phyloP scores from a whole-genome alignment of 2,113 vertebrate species.

The Nipponia nippon region DNA sequence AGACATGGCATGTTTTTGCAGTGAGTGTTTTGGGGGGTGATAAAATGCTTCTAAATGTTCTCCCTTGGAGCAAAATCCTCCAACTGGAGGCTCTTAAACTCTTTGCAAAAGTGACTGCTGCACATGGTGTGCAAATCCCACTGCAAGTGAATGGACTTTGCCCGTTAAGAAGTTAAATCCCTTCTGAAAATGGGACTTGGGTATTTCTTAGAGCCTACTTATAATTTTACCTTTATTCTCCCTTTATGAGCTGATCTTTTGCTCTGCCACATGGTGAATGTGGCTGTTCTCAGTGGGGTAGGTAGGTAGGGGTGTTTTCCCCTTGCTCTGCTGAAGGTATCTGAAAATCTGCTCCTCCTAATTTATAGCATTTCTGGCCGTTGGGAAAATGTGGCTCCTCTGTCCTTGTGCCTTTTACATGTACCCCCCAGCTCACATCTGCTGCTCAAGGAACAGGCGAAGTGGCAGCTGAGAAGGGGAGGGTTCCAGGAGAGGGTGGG shows the following conservation, averaged over 20 bases:
- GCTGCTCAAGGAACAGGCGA: neutral
- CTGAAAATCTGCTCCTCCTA: neutral
- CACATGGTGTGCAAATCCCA: neutral
- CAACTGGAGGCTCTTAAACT: neutral
- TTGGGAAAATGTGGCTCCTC: neutral
- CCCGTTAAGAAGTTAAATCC: neutral
- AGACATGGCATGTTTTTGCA: accelerated
- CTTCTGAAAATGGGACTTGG: neutral
- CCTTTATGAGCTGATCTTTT: neutral
- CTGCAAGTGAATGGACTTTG: neutral
- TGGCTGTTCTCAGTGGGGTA: neutral
- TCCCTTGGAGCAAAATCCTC: neutral
- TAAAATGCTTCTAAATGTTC: neutral
- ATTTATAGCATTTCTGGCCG: neutral
- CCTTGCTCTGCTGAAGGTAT: neutral
- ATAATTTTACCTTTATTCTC: neutral
- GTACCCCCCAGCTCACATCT: neutral
- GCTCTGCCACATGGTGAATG: accelerated
- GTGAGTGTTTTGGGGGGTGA: accelerated
- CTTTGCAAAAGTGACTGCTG: neutral
- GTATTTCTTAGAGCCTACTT: neutral
- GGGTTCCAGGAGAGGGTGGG: neutral
- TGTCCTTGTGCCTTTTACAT: neutral
- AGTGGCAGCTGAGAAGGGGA: neutral
- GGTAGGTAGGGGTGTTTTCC: neutral